phyloP scores from a whole-genome alignment of 2,888 invertebrate species.

The Lathronympha strigana region DNA sequence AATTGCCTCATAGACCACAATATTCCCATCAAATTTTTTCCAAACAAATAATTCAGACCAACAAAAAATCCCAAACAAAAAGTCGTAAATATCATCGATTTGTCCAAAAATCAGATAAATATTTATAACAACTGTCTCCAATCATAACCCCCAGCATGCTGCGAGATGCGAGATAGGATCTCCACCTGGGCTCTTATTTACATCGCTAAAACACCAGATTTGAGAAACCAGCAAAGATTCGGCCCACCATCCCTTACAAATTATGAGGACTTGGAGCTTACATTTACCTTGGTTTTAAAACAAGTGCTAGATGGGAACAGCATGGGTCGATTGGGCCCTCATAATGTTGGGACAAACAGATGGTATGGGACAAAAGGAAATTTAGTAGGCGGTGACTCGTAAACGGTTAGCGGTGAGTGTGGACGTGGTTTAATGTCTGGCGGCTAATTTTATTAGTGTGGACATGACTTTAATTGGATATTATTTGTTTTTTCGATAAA shows the following conservation, averaged over 20 bases:
- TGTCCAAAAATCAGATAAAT: slow-evolving; percentile 41
- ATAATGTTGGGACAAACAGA: slow-evolving; percentile 66
- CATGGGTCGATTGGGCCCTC: slow-evolving; percentile 56
- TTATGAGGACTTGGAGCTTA: background rate
- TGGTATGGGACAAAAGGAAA: slow-evolving; percentile 73
- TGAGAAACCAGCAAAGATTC: background rate
- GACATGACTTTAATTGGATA: slow-evolving; percentile 49
- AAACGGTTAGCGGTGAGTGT: slow-evolving; percentile 55
- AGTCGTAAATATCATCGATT: slow-evolving; percentile 40
- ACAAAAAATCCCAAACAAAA: slow-evolving; percentile 36
- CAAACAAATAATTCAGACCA: slow-evolving; percentile 21
- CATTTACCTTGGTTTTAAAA: background rate
- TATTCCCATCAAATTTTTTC: slow-evolving; percentile 18
- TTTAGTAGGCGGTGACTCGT: slow-evolving; percentile 81
- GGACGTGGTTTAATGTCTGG: slow-evolving; percentile 53
- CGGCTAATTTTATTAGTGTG: slow-evolving; percentile 50
- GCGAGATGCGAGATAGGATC: slow-evolving; percentile 36
- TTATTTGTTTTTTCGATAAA: background rate
- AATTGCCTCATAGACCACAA: slow-evolving; percentile 17
- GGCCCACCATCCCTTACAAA: background rate
- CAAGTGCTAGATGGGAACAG: background rate
- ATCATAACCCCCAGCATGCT: slow-evolving; percentile 37
- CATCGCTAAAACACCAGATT: background rate
- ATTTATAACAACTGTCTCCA: slow-evolving; percentile 41
- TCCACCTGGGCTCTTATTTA: slow-evolving; percentile 50